These are phyloP conservation scores for Caenorhabditis afra DNA, from an alignment of 2,888 invertebrate genomes.

Conservation along the genomic window DNA sequence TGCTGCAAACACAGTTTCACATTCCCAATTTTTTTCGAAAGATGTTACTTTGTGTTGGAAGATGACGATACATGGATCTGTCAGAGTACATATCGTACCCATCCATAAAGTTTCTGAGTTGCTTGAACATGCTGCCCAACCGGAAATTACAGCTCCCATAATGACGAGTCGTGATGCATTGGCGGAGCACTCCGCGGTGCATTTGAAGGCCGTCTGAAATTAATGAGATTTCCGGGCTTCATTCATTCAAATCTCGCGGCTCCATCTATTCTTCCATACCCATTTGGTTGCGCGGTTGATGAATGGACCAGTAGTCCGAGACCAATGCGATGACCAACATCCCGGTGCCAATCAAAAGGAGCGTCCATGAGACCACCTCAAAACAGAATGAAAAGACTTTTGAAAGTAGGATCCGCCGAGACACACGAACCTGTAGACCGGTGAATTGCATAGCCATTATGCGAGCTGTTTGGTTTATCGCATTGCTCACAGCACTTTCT, in stretches of 20 bases:
- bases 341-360: constrained; percentile 63
- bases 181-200: constrained; percentile 62
- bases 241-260: constrained; percentile 5
- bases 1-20: constrained; percentile 32
- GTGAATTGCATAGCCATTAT: constrained; percentile 63
- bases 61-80: constrained; percentile 58
- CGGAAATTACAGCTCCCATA: constrained; percentile 62
- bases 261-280: constrained; percentile 41
- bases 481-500: constrained; percentile 14
- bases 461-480: constrained; percentile 1
- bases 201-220: constrained; percentile 63
- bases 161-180: constrained; percentile 62
- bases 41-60: constrained; percentile 53
- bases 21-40: no score
- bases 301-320: constrained; percentile 66
- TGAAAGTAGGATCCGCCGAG: not conserved
- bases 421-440: constrained; percentile 54
- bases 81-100: constrained; percentile 60
- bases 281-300: constrained; percentile 59
- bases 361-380: constrained; percentile 63
- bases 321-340: constrained; percentile 59
- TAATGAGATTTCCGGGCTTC: constrained; percentile 15
- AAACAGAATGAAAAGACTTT: not conserved
- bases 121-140: constrained; percentile 58
- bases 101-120: constrained; percentile 57